Evolutionary conservation across 37 sponge, comb jelly and placozoan species (phyloP), one percentile per base, ranked within the genome.

Genomic region (Halichondria panicea): DNA sequence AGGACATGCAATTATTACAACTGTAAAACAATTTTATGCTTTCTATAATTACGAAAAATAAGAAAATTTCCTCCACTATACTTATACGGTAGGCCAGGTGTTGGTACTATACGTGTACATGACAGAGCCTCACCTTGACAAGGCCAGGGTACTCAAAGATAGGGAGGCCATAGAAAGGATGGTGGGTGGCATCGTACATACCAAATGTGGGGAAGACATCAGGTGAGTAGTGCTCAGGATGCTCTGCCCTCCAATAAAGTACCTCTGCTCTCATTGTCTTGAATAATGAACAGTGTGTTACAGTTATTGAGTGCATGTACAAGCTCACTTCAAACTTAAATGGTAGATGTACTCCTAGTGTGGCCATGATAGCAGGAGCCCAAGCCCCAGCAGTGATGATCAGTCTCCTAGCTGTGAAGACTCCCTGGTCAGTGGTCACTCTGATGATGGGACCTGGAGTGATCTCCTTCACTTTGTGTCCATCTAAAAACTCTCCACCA

Each of bases 71-170:
- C n/a, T n/a, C n/a, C n/a, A n/a, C n/a, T n/a, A n/a, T n/a, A n/a
- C n/a, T n/a, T n/a, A n/a, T n/a, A n/a, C n/a, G n/a, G n/a, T n/a
- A n/a, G n/a, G n/a, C n/a, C n/a, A n/a, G n/a, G n/a, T n/a, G n/a
- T n/a, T n/a, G n/a, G n/a, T n/a, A n/a, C n/a, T n/a, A n/a, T n/a
- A n/a, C n/a, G n/a, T n/a, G n/a, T n/a, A n/a, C n/a, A n/a, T n/a
- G n/a, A n/a, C n/a, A n/a, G n/a, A n/a, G n/a, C n/a, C 79, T 61
- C 9, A 94, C 91, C 88, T 95, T 95, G 18, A 88, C 2, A 2
- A 91, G 70, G 13, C 92, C 96, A 33, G 96, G 92, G 57, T 95
- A 95, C 57, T 95, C 96, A 46, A n/a, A n/a, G n/a, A n/a, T n/a
- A n/a, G n/a, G n/a, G n/a, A 86, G 7, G 2, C 96, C 93, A 72